A percentile compares a stretch with the other conserved stretches of the same genome.
Conservation (phyloP, 2,113 vertebrate species). For the Eupsittula cactorum region DNA sequence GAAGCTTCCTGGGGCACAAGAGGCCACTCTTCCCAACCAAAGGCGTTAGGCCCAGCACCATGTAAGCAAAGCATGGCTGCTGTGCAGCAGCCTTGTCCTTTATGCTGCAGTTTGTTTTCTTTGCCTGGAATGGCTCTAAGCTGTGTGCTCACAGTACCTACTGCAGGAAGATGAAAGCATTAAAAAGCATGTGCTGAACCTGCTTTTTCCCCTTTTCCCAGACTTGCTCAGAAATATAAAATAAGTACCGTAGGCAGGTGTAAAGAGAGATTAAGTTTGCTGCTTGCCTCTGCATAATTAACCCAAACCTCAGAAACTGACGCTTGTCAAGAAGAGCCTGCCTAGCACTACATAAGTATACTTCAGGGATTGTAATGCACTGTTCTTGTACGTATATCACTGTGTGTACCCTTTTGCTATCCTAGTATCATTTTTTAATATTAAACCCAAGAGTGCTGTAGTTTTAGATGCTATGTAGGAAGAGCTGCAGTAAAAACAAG, state of each 20-base stretch:
- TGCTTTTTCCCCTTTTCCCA: not conserved
- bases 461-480: not conserved
- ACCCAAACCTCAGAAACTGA: not conserved
- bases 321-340: not conserved
- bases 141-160: not conserved
- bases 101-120: not conserved
- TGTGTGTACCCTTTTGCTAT: not conserved
- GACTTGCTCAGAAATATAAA: not conserved
- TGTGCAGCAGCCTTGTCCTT: not conserved
- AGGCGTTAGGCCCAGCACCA: not conserved
- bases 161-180: not conserved
- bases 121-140: not conserved
- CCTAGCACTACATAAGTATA: not conserved
- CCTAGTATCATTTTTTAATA: not conserved
- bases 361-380: not conserved
- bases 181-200: not conserved
- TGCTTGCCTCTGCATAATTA: conserved; percentile 35
- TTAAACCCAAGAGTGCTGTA: not conserved
- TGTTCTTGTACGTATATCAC: not conserved
- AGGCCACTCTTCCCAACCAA: not conserved
- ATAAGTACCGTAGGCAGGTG: conserved; percentile 1
- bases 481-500: not conserved
- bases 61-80: not conserved
- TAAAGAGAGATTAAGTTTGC: conserved; percentile 49
- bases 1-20: not conserved